These are phyloP conservation scores for Echiichthys vipera DNA, from an alignment of 2,797 vertebrate species.

Conservation along the genomic window DNA sequence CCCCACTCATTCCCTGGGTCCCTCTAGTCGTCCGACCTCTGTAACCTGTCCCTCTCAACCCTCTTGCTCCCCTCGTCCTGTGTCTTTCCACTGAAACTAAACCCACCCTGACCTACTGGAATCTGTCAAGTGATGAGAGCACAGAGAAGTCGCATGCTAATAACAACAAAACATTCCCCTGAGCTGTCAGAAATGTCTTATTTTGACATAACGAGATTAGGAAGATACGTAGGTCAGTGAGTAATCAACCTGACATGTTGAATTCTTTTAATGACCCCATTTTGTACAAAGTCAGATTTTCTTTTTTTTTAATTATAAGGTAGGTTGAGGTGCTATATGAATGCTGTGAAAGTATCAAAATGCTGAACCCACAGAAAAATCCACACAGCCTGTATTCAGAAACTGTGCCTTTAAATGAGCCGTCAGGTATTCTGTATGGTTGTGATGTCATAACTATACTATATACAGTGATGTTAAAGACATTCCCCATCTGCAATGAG, in stretches of 20 bases:
- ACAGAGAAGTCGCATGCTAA: slow-evolving; percentile 33
- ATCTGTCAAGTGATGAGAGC: slow-evolving; percentile 50
- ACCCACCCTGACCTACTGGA: slow-evolving; percentile 45
- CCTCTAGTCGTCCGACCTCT: slow-evolving; percentile 54
- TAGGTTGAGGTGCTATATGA: too few relatives aligned
- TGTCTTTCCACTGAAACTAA: slow-evolving; percentile 61
- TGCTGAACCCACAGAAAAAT: too few relatives aligned
- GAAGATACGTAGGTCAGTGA: rapidly evolving
- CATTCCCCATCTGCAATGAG: too few relatives aligned
- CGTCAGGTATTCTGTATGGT: too few relatives aligned
- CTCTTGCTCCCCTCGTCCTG: slow-evolving; percentile 9
- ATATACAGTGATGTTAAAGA: too few relatives aligned
- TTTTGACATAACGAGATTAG: slow-evolving; percentile 13
- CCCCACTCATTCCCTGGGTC: slow-evolving; percentile 50
- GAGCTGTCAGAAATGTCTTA: slow-evolving; percentile 12
- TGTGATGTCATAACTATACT: too few relatives aligned
- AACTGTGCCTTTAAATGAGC: too few relatives aligned
- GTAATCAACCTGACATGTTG: not conserved
- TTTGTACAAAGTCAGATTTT: too few relatives aligned
- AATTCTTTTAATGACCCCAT: not conserved
- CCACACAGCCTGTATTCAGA: too few relatives aligned
- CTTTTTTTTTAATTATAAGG: too few relatives aligned
- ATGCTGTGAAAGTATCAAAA: too few relatives aligned
- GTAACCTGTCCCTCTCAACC: slow-evolving; percentile 55
- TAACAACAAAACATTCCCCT: not conserved